Base-by-base conservation (phyloP, 2,797 vertebrate genomes). In the Antennarius maculatus region DNA sequence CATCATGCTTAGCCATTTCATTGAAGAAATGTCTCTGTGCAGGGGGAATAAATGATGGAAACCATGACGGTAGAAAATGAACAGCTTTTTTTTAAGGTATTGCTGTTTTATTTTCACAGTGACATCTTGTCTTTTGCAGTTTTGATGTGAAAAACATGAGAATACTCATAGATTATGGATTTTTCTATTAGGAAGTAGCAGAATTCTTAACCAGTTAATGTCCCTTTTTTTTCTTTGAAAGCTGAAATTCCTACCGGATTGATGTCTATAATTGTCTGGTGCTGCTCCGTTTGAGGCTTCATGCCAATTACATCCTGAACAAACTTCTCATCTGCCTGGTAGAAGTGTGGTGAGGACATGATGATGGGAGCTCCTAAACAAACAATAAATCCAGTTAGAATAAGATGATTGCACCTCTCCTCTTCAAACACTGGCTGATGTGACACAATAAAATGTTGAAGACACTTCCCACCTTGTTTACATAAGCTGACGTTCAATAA, bases 341-440 rank as follows among this genome's bases (percentile, higher is more conserved):
- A 99, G 83, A 99, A 99, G 85, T 99, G 98, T 3, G 98, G 98
- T 16, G 95, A 94, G 0, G 98, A 99, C 84, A 99, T 93, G 53
- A 99, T 80, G 82, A 99, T 96, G 0, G 98, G 97, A 6, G 94
- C 97, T 58, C 95, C 98, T 99, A 41, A 37, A 70, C 23, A 75
- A 46, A 74, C 14, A 56, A 23, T 48, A 57, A 3, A 69, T 17
- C 18, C 10, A 46, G 54, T 23, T 5, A 61, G 11, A 66, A n/a
- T 16, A n/a, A 29, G 15, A 52, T 61, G n/a, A 53, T n/a, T 15
- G 7, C 9, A 11, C 37, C 15, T 31, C 15, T 16, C 1, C 34
- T 34, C 31, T 34, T 3, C 43, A 1, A 52, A 27, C 50, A 23
- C 52, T 43, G 58, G 8, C 14, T 7, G 1, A 6, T 1, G 11